These are phyloP conservation scores for Aproaerema taeniolella DNA, from an alignment of 2,888 invertebrate species.

Conservation along the genomic window DNA sequence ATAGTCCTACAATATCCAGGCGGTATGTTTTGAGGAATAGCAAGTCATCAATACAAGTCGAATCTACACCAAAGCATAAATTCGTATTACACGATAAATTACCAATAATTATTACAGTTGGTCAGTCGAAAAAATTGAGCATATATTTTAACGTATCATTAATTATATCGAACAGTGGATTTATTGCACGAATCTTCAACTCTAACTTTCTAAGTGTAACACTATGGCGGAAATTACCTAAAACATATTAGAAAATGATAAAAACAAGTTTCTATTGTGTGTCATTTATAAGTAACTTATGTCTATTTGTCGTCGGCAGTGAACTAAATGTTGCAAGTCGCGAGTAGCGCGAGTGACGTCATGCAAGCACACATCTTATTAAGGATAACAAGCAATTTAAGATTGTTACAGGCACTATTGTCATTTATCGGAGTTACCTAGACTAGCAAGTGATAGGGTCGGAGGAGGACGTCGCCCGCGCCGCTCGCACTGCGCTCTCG, in stretches of 20 bases:
- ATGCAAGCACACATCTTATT: neutral
- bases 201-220: slow-evolving; percentile 52
- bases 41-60: neutral
- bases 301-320: slow-evolving; percentile 54
- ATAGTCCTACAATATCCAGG: too few relatives aligned
- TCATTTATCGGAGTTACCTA: too few relatives aligned
- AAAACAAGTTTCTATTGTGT: slow-evolving; percentile 43
- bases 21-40: too few relatives aligned
- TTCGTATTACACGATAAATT: slow-evolving; percentile 39
- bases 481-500: slow-evolving; percentile 20
- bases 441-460: too few relatives aligned
- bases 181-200: slow-evolving; percentile 67
- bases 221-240: slow-evolving; percentile 47
- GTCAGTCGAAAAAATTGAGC: slow-evolving; percentile 76
- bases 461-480: too few relatives aligned
- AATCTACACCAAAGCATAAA: slow-evolving; percentile 29
- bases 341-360: too few relatives aligned
- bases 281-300: slow-evolving; percentile 52
- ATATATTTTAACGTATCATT: slow-evolving; percentile 43
- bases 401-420: too few relatives aligned
- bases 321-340: slow-evolving; percentile 48
- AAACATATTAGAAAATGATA: slow-evolving; percentile 38
- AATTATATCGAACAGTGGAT: slow-evolving; percentile 52
- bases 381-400: too few relatives aligned
- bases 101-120: slow-evolving; percentile 61